A percentile compares a stretch with the other conserved stretches of the same genome.
These are phyloP conservation scores for Phylloscopus trochilus DNA, from an alignment of 2,113 vertebrate genomes.

Conservation along the genomic window DNA sequence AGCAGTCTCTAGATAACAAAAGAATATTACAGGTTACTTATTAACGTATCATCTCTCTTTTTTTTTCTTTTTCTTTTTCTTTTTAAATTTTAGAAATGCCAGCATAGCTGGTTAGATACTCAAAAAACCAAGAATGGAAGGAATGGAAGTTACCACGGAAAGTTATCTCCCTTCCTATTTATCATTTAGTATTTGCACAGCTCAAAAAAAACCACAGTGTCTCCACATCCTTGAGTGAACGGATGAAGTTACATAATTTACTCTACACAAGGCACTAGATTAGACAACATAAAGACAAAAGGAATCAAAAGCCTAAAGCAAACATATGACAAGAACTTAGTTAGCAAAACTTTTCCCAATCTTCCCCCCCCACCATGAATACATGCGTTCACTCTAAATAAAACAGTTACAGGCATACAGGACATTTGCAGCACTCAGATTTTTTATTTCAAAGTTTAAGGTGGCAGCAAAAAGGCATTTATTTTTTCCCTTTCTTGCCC, in stretches of 20 bases:
- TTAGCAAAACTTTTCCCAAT: neutral
- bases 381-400: neutral
- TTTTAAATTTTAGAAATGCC: neutral
- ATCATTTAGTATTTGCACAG: neutral
- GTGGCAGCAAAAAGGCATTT: neutral
- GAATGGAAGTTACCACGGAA: neutral
- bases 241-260: neutral
- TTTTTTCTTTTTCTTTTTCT: too few relatives aligned
- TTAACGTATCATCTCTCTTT: neutral
- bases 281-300: neutral
- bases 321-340: neutral
- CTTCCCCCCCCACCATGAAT: fast-evolving
- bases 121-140: neutral
- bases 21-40: neutral
- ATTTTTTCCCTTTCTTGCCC: neutral
- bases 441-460: neutral
- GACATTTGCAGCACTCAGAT: neutral
- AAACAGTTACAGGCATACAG: neutral
- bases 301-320: neutral
- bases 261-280: neutral
- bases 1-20: neutral
- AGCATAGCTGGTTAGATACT: neutral
- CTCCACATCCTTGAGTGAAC: neutral
- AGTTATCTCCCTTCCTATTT: neutral
- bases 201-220: neutral